These are phyloP conservation scores for Dromococcyx pavoninus DNA, from an alignment of 2,797 vertebrate species.

Conservation along the genomic window DNA sequence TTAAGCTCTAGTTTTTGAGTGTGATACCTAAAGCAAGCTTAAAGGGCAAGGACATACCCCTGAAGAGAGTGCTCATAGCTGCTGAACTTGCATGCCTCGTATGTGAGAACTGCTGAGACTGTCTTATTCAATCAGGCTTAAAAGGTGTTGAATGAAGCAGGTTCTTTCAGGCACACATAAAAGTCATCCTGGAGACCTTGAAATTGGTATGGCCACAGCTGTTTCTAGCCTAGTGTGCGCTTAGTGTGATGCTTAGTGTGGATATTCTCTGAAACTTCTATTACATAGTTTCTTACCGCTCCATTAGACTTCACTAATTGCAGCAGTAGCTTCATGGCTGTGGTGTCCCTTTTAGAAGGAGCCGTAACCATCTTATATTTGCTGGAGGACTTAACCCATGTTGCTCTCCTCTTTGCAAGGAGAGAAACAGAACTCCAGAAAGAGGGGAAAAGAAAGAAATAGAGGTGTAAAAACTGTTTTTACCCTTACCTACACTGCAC, in stretches of 20 bases:
- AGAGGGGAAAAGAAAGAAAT: not conserved
- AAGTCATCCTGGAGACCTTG: not conserved
- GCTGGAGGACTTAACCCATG: not conserved
- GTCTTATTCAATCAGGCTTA: not conserved
- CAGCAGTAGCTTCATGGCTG: not conserved
- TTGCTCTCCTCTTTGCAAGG: not conserved
- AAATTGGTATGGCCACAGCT: not conserved
- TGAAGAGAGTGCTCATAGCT: not conserved
- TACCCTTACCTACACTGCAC: not conserved
- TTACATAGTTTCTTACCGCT: not conserved
- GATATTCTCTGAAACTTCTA: not conserved
- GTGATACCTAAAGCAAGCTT: not conserved
- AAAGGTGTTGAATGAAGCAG: not conserved
- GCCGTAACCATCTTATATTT: not conserved
- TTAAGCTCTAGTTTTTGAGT: not conserved
- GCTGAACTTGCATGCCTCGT: not conserved
- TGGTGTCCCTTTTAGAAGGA: not conserved
- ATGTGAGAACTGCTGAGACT: not conserved
- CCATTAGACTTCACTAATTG: not conserved
- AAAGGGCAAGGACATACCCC: not conserved
- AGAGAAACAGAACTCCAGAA: not conserved
- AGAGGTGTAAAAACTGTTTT: not conserved
- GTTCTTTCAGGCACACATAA: not conserved
- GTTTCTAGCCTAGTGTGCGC: not conserved
- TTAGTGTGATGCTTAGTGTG: not conserved